Evolutionary conservation across 2,113 vertebrate genomes (phyloP), one percentile per base, ranked within the genome.

Genomic region (Anguilla rostrata): DNA sequence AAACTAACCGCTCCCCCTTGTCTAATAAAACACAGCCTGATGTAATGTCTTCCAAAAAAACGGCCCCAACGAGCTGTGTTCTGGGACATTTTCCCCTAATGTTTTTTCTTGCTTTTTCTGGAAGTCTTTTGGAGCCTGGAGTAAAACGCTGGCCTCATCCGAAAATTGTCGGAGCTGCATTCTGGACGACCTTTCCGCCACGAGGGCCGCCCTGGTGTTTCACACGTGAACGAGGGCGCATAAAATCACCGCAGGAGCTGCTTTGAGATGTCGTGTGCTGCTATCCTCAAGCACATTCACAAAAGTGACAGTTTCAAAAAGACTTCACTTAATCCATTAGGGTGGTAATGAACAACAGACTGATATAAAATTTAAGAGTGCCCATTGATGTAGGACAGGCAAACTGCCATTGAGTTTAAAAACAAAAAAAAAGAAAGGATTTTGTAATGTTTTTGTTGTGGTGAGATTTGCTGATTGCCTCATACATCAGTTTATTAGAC

Each of bases 401-500:
- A 34, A 34, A n/a, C n/a, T 75, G 26, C n/a, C 15, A 18, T 16
- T 71, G 22, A 46, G 43, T 46, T 46, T 46, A 0, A 46, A 46
- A 46, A 46, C 1, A 9, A 9, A 53, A 14, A 2, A 0, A 53
- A 6, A 46, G 43, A 2, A 12, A 60, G 57, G 14, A 3, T 71
- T 71, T 71, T 71, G 63, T n/a, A 71, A 6, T 22, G 5, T 71
- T 71, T 22, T 71, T 22, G 26, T 71, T 71, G 4, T 71, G 63
- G n/a, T 6, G 71, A 80, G 84, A 53, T 80, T 29, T 40, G 20
- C 75, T 41, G 34, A 85, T 53, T 2, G 34, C n/a, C 7, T 12
- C 75, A 85, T 85, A 80, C 78, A 20, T 57, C 29, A 26, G 14
- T 85, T 26, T 85, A 43, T 78, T 75, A 56, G 63, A 71, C 5